A percentile compares a stretch with the other conserved stretches of the same genome.
Evolutionary conservation across 2,797 vertebrate species (phyloP).

Genomic region (Tarsius wallacei): DNA sequence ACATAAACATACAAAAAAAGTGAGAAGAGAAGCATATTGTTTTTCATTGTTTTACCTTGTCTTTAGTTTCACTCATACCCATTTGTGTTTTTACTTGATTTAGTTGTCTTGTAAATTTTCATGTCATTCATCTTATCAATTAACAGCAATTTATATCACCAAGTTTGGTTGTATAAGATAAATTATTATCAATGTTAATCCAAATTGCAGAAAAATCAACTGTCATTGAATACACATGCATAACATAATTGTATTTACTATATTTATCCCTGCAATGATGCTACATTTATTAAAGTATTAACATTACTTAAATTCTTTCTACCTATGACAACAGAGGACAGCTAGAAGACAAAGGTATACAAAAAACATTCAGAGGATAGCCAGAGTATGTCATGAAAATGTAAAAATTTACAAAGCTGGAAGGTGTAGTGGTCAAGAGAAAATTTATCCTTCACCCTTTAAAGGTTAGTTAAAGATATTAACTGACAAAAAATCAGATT

Average conservation of each 20-base stretch:
- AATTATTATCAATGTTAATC: background rate
- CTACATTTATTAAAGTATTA: background rate
- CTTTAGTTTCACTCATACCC: background rate
- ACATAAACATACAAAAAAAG: background rate
- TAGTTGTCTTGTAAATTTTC: slow-evolving; percentile 30
- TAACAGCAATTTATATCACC: background rate
- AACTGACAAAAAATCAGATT: background rate
- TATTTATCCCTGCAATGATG: background rate
- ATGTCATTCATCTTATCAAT: background rate
- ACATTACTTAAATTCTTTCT: background rate
- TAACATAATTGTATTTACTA: background rate
- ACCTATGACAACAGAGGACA: background rate
- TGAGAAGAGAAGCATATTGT: background rate
- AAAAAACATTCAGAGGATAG: background rate
- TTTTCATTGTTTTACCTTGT: background rate
- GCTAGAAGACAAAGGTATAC: background rate
- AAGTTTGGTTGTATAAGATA: background rate
- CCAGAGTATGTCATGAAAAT: background rate
- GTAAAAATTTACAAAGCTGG: background rate
- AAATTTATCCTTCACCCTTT: background rate
- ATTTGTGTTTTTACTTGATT: background rate
- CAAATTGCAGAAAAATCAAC: slow-evolving; percentile 8
- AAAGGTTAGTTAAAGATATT: background rate
- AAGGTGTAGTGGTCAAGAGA: background rate
- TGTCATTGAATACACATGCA: background rate